Evolutionary conservation across 2,113 vertebrate genomes (phyloP).

Genomic region (Solenodon paradoxus): DNA sequence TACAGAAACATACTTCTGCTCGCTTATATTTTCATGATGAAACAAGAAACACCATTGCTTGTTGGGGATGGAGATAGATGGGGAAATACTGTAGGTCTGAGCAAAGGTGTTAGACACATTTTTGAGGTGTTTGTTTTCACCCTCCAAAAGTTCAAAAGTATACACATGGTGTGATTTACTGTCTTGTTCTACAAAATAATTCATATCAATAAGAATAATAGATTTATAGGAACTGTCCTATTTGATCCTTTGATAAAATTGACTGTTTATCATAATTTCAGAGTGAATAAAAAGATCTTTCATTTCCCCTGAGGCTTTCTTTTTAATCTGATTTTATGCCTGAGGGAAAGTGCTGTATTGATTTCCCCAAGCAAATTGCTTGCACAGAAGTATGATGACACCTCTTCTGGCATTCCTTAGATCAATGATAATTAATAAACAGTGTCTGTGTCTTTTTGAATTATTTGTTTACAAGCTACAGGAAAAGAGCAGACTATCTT

Average conservation of each 20-base stretch:
- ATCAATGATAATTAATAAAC: slow-evolving; percentile 67
- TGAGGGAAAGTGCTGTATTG: slow-evolving; percentile 47
- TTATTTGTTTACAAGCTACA: slow-evolving; percentile 59
- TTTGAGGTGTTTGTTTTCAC: neutral
- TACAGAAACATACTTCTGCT: neutral
- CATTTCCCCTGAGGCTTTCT: neutral
- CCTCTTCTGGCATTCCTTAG: slow-evolving; percentile 34
- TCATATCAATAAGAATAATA: slow-evolving; percentile 35
- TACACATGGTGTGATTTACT: neutral
- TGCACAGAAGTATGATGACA: slow-evolving; percentile 42
- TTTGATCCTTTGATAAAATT: slow-evolving; percentile 46
- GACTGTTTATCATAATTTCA: slow-evolving; percentile 51
- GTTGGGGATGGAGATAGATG: neutral
- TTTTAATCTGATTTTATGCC: slow-evolving; percentile 64
- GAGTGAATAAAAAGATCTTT: slow-evolving; percentile 38
- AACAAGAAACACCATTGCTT: neutral
- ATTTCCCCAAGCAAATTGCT: slow-evolving; percentile 61
- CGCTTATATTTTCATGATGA: neutral
- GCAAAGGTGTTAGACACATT: neutral
- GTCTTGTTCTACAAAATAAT: slow-evolving; percentile 11
- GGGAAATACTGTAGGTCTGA: neutral
- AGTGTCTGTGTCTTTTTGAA: slow-evolving; percentile 25
- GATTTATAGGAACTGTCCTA: slow-evolving; percentile 4
- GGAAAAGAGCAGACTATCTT: slow-evolving; percentile 42
- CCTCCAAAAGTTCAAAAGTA: neutral